Evolutionary conservation across 2,888 invertebrate species (phyloP).

Genomic region (Fabriciana adippe): DNA sequence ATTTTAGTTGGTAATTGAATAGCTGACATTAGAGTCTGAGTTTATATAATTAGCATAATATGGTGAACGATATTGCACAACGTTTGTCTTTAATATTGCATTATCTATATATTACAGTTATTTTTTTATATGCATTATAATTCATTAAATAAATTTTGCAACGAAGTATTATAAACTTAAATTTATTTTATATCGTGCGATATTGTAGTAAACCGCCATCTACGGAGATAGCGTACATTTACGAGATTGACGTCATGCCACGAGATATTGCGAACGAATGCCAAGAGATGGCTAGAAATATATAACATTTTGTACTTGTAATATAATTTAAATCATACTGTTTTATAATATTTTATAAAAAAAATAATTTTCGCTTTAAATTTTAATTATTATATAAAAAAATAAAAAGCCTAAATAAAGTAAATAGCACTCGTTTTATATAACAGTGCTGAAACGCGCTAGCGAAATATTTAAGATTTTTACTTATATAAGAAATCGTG

Average conservation of each 20-base stretch:
- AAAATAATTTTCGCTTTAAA: not conserved
- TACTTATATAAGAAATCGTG: slow-evolving; percentile 42
- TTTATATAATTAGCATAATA: too few relatives aligned
- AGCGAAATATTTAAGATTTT: slow-evolving; percentile 37
- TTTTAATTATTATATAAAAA: not conserved
- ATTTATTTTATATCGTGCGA: too few relatives aligned
- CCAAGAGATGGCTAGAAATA: not conserved
- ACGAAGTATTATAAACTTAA: not conserved
- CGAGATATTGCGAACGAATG: not conserved
- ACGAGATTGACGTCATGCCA: not conserved
- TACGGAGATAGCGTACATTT: not conserved
- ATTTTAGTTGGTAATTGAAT: too few relatives aligned
- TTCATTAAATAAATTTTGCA: not conserved
- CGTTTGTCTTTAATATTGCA: too few relatives aligned
- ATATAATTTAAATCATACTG: not conserved
- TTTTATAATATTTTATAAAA: not conserved
- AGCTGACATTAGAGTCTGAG: too few relatives aligned
- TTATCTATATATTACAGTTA: too few relatives aligned
- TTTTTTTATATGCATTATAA: too few relatives aligned
- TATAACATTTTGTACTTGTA: not conserved
- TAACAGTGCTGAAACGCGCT: slow-evolving; percentile 39
- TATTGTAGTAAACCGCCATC: slow-evolving; percentile 1
- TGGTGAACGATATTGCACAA: too few relatives aligned
- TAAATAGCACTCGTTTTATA: not conserved
- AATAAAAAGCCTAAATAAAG: not conserved